Evolutionary conservation across 1,140 invertebrate species (phyloP).

Genomic region (Panulirus ornatus): DNA sequence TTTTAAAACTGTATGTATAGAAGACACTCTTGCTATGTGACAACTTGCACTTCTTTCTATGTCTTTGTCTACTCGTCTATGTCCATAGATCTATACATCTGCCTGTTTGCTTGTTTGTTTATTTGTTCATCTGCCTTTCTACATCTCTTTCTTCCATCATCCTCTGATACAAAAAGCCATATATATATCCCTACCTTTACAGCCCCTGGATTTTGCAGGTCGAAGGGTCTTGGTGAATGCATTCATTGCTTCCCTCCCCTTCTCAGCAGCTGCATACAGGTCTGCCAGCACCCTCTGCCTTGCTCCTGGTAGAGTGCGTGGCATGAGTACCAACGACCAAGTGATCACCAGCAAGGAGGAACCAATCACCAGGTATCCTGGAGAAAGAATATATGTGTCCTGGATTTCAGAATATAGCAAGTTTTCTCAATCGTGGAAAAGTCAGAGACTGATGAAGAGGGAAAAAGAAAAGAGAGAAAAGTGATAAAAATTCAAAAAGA

Average conservation of each 20-base stretch:
- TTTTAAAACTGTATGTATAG: background rate
- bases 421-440: background rate
- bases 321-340: conserved; percentile 15
- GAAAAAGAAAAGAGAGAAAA: background rate
- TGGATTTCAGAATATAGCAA: background rate
- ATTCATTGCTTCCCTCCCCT: conserved; percentile 22
- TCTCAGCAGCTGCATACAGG: background rate
- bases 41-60: background rate
- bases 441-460: too few species aligned
- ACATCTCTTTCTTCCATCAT: too few species aligned
- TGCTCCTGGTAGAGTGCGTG: conserved; percentile 22
- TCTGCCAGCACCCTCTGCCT: conserved; percentile 2
- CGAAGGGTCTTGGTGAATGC: conserved; percentile 34
- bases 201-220: conserved; percentile 12
- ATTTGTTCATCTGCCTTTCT: background rate
- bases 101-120: background rate
- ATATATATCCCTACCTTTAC: conserved; percentile 4
- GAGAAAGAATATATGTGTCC: background rate
- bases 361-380: conserved; percentile 35
- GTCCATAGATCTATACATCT: background rate
- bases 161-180: too few species aligned
- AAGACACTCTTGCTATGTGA: background rate
- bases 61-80: too few species aligned
- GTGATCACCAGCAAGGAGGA: background rate
- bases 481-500: background rate